Evolutionary conservation across 1,140 invertebrate genomes (phyloP), one percentile per base, ranked within the genome.

Genomic region (Bombus terrestris): DNA sequence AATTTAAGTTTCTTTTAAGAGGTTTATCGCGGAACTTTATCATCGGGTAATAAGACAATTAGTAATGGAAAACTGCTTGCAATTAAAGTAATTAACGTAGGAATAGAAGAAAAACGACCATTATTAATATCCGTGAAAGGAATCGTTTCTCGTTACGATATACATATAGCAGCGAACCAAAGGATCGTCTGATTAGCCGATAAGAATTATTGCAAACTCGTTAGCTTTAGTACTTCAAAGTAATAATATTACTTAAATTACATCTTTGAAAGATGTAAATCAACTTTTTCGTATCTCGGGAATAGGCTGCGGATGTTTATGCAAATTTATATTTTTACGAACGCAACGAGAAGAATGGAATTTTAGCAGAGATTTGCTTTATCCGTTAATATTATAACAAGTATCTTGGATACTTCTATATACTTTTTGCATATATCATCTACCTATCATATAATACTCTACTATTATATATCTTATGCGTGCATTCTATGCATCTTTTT

Each of bases 51-150:
- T 13, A 10, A 32, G 22, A 39, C 37, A 62, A 64, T 78, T 78
- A 62, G 59, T 78, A 64, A 62, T 41, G 28, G 39, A 41, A 64
- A 78, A 64, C 18, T 43, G 43, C 73, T 53, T 18, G 76, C 12
- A 78, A 64, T 78, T 78, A 78, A 62, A 64, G 76, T 39, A 78
- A 78, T 78, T 78, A 78, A 64, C 9, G 59, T 78, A 41, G 76
- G 22, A 64, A 78, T 43, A 64, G 18, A 32, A 78, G 39, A 41
- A 78, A 78, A 78, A 78, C 59, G 75, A 41, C 1, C 25, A 15
- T 39, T 62, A 64, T 77, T 76, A 76, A 35, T 59, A 35, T 59
- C 37, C 75, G n/a, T 3, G 75, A 41, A 77, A 66, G 41, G 22
- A 80, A 69, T 32, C n/a, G 64, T 80, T 41, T 43, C 10, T 68